Evolutionary conservation across 1,140 invertebrate species (phyloP), one percentile per base, ranked within the genome.

Genomic region (Platyura marginata): DNA sequence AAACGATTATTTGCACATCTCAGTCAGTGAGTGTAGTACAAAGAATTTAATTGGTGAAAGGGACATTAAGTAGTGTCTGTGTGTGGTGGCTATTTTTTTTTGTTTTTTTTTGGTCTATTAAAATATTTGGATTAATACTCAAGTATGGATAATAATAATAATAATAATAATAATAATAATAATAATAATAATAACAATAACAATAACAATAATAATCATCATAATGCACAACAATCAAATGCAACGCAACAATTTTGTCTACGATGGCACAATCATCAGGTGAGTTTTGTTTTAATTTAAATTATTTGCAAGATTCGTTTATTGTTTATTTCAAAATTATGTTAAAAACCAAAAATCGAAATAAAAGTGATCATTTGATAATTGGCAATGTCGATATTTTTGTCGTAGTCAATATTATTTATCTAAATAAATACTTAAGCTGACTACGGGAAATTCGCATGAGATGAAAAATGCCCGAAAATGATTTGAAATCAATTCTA

Each of bases 221-320:
- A n/a, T n/a, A n/a, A n/a, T n/a, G n/a, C n/a, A n/a, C n/a, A n/a
- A n/a, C n/a, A n/a, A n/a, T n/a, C n/a, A n/a, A n/a, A 21, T 51
- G 61, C 68, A 49, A 69, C 76, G 52, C 75, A 77, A 60, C 78
- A 83, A 59, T 82, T 82, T 61, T 82, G 78, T 56, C 65, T 84
- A 46, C 68, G 79, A 59, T 84, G 81, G 81, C 79, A 82, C 60
- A 81, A 82, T 63, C 80, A 81, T 60, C 78, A 81, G 67, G 70
- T 72, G 64, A 63, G 61, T 64, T 23, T 20, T 20, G 36, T 19
- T 11, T 19, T 10, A 18, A 11, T 19, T 16, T 3, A 19, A 19
- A 16, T 2, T 10, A 3, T 37, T 20, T 6, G 3, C 11, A 16
- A 16, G 19, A 4, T 9, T 19, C 13, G 18, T 37, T 13, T 37